Evolutionary conservation across 2,888 invertebrate species (phyloP), one percentile per base, ranked within the genome.

Genomic region (Heteropelma amictum): DNA sequence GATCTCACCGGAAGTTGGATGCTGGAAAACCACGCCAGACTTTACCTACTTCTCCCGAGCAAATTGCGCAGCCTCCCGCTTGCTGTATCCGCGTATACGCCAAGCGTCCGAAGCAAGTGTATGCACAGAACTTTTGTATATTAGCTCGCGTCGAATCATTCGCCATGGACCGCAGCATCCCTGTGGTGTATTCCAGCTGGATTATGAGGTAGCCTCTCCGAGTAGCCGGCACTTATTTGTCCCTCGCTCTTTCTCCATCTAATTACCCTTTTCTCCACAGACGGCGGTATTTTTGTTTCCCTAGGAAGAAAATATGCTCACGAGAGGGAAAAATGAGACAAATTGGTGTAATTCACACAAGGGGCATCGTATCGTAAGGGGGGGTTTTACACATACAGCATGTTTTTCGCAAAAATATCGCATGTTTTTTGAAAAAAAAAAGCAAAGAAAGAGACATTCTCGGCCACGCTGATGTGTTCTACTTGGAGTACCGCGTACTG

Each of bases 21-120:
- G 70, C 67, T 75, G 54, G 60, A 67, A 75, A 75, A 54, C 65
- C 74, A 40, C 56, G 33, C 65, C 65, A 75, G 75, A 75, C 75
- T 75, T 75, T 71, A 67, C 67, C 70, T 58, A 65, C 67, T n/a
- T n/a, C n/a, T 71, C 60, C 40, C 61, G 49, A 28, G 49, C 14
- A 47, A 68, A 49, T 30, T 53, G 38, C 63, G 26, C 12, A 5
- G 17, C 7, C 4, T n/a, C 17, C 19, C 14, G 54, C n/a, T n/a
- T n/a, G n/a, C n/a, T n/a, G n/a, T n/a, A n/a, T n/a, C n/a, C n/a
- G n/a, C n/a, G n/a, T n/a, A 42, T 21, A 23, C 23, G 33, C n/a
- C 14, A 35, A 30, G 21, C 53, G 26, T 7, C 17, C 56, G 65
- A 45, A 53, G 67, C 45, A 53, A 61, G 60, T 53, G n/a, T n/a